phyloP scores from a whole-genome alignment of 2,888 invertebrate genomes.

The Lochmaea crataegi region DNA sequence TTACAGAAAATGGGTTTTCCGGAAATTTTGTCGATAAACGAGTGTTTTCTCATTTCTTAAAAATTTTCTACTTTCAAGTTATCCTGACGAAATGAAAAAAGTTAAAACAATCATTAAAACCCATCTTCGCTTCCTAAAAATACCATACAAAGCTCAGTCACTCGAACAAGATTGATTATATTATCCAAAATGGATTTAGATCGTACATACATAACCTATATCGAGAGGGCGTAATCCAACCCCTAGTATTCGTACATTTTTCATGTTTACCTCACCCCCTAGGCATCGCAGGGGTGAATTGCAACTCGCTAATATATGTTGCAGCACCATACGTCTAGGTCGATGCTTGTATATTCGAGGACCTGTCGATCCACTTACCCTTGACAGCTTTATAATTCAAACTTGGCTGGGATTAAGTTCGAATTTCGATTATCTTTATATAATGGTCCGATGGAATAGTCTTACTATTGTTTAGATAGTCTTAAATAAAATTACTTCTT shows the following conservation, averaged over 20 bases:
- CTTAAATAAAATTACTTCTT: no score
- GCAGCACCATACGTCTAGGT: slow-evolving; percentile 58
- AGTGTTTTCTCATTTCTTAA: no score
- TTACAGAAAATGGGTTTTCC: no score
- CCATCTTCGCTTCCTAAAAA: neutral
- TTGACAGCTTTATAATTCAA: slow-evolving; percentile 54
- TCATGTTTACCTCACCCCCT: slow-evolving; percentile 58
- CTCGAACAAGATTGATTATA: slow-evolving; percentile 11
- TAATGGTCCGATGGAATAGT: neutral
- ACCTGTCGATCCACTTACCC: slow-evolving; percentile 59
- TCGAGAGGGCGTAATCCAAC: slow-evolving; percentile 57
- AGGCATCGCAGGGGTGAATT: slow-evolving; percentile 56
- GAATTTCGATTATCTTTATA: slow-evolving; percentile 27
- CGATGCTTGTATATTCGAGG: slow-evolving; percentile 57
- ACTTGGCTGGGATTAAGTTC: slow-evolving; percentile 27
- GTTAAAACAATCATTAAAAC: neutral
- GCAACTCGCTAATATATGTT: slow-evolving; percentile 64
- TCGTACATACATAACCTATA: slow-evolving; percentile 54
- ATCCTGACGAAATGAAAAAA: neutral
- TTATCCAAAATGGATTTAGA: slow-evolving; percentile 35
- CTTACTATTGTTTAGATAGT: neutral
- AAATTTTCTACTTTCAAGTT: no score
- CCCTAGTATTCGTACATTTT: slow-evolving; percentile 60
- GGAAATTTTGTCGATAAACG: no score
- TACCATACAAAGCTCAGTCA: neutral